Conservation (phyloP, 2,113 vertebrate species). For the Malaclemys terrapin region DNA sequence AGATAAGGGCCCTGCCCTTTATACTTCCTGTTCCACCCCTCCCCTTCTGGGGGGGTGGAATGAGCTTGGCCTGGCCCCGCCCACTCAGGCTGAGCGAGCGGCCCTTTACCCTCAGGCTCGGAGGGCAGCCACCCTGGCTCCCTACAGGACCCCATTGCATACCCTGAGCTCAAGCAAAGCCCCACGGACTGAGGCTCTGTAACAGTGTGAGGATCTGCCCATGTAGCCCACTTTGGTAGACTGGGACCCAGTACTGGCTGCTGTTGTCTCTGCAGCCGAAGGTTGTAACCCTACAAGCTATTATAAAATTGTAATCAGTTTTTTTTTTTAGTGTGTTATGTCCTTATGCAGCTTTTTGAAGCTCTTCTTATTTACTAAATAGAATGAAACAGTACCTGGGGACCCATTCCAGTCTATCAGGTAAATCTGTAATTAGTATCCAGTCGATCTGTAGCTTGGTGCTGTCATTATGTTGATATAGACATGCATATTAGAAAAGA, state of each 20-base stretch:
- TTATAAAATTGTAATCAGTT: background rate
- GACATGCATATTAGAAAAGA: conserved; percentile 43
- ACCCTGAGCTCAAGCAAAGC: background rate
- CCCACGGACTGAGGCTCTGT: fast-evolving
- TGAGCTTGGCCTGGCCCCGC: no score
- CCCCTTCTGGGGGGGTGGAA: no score
- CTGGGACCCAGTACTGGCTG: background rate
- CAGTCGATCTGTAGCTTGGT: conserved; percentile 48
- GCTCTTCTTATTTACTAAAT: conserved; percentile 39
- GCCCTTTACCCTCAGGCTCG: no score
- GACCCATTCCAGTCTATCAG: conserved; percentile 58
- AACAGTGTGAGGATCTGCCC: background rate
- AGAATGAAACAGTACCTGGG: conserved; percentile 50
- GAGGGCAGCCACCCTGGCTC: no score
- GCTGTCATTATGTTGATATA: conserved; percentile 48
- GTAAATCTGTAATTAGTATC: conserved; percentile 69
- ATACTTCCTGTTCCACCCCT: no score
- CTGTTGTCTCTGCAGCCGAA: background rate
- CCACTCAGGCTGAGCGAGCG: no score
- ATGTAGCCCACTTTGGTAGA: background rate
- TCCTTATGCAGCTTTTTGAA: conserved; percentile 27
- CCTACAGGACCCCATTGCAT: background rate
- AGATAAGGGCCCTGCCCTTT: no score
- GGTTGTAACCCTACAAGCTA: background rate
- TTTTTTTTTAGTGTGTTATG: conserved; percentile 6